Evolutionary conservation across 2,797 vertebrate species (phyloP).

Genomic region (Caiman crocodilus): DNA sequence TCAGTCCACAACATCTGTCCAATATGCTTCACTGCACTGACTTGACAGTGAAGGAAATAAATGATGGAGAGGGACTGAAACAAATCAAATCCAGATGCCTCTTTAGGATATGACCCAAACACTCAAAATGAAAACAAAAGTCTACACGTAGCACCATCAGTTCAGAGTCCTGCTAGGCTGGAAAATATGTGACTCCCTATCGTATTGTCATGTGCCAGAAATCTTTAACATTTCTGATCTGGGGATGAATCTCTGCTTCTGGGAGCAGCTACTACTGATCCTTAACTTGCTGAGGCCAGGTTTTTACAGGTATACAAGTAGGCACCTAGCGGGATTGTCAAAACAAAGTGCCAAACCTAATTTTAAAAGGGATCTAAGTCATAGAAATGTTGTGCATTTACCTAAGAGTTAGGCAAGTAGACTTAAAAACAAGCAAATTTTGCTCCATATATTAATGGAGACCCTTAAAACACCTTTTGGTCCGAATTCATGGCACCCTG

Average conservation of each 20-base stretch:
- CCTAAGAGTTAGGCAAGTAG: no score
- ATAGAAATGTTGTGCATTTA: no score
- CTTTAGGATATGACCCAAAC: constrained; percentile 38
- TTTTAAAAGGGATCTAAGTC: no score
- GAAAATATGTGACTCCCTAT: neutral
- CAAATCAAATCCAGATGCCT: constrained; percentile 59
- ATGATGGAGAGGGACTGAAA: constrained; percentile 39
- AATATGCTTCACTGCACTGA: constrained; percentile 37
- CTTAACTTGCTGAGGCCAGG: fast-evolving
- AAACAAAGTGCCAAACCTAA: no score
- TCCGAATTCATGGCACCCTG: no score
- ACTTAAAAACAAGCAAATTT: no score
- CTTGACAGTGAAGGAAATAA: constrained; percentile 19
- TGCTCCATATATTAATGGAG: no score
- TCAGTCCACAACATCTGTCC: constrained; percentile 44
- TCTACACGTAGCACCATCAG: neutral
- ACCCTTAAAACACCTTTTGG: no score
- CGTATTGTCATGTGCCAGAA: neutral
- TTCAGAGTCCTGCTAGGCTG: neutral
- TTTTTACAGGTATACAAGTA: neutral
- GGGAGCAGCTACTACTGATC: neutral
- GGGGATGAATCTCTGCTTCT: neutral
- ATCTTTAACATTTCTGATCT: fast-evolving
- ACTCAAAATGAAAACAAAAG: constrained; percentile 26
- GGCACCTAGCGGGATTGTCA: no score